Percentiles rank a stretch among this genome's conserved stretches.
Evolutionary conservation across 2,797 vertebrate species (phyloP).

Genomic region (Acanthopagrus latus): DNA sequence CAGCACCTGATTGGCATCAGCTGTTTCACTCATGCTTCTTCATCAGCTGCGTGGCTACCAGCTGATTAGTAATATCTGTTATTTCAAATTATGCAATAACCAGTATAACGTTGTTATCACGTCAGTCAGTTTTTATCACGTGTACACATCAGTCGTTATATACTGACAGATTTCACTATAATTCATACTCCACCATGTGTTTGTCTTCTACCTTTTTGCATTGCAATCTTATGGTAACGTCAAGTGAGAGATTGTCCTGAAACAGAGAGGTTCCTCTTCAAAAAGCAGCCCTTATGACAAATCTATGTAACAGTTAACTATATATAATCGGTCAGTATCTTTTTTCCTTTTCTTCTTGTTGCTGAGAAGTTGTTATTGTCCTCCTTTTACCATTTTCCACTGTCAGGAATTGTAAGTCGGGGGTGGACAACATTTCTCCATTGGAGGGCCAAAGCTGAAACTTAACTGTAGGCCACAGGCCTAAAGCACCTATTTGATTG

Average conservation of each 20-base stretch:
- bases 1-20: too few relatives aligned
- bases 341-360: background rate
- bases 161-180: background rate
- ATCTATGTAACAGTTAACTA: background rate
- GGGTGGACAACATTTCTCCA: too few relatives aligned
- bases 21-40: background rate
- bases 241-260: background rate
- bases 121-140: background rate
- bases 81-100: too few relatives aligned
- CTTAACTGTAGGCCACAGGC: too few relatives aligned
- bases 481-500: too few relatives aligned
- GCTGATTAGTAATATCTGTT: background rate
- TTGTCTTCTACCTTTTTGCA: too few relatives aligned
- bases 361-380: background rate
- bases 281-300: background rate
- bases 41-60: slow-evolving; percentile 2
- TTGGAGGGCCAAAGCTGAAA: too few relatives aligned
- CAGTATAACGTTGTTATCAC: too few relatives aligned
- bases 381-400: background rate
- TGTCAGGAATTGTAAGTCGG: background rate
- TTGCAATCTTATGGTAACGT: background rate
- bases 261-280: background rate
- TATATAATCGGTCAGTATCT: background rate
- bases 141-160: background rate
- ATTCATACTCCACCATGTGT: background rate